A percentile compares a stretch with the other conserved stretches of the same genome.
phyloP scores from a whole-genome alignment of 2,113 vertebrate genomes.

The Beaufortia kweichowensis region DNA sequence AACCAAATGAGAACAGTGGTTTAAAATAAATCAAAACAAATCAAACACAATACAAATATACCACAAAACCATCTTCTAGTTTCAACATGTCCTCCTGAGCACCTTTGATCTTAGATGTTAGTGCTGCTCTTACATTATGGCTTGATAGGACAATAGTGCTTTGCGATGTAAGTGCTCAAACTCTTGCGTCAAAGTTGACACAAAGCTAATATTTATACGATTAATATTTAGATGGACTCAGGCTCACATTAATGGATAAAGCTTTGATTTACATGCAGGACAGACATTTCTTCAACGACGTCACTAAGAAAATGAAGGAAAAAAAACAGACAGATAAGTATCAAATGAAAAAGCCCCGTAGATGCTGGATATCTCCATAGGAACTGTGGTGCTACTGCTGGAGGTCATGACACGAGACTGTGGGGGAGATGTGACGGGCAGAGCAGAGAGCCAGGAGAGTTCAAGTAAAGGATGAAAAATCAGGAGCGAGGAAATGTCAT shows the following conservation, averaged over 20 bases:
- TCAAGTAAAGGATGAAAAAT: slow-evolving; percentile 22
- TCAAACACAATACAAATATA: no score
- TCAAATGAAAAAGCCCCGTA: slow-evolving; percentile 19
- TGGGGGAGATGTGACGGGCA: slow-evolving; percentile 14
- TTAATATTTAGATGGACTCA: background rate
- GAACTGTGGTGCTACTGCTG: slow-evolving; percentile 1
- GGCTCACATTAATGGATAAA: slow-evolving; percentile 28
- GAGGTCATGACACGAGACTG: background rate
- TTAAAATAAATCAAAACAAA: background rate
- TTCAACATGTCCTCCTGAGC: slow-evolving; percentile 19
- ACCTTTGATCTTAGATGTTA: background rate
- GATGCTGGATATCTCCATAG: slow-evolving; percentile 25
- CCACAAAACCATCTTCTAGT: background rate
- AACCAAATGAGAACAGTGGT: background rate
- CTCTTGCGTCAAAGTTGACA: background rate
- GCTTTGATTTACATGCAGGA: slow-evolving; percentile 21
- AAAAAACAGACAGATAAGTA: slow-evolving; percentile 1
- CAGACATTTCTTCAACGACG: background rate
- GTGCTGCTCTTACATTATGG: slow-evolving; percentile 15
- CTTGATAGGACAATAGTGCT: slow-evolving; percentile 29
- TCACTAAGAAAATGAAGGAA: background rate
- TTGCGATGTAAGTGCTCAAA: slow-evolving; percentile 18
- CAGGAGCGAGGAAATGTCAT: slow-evolving; percentile 14
- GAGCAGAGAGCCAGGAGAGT: slow-evolving; percentile 35
- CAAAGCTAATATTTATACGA: background rate